These are phyloP conservation scores for Rhizoglyphus robini DNA, from an alignment of 1,140 invertebrate species.

Conservation along the genomic window DNA sequence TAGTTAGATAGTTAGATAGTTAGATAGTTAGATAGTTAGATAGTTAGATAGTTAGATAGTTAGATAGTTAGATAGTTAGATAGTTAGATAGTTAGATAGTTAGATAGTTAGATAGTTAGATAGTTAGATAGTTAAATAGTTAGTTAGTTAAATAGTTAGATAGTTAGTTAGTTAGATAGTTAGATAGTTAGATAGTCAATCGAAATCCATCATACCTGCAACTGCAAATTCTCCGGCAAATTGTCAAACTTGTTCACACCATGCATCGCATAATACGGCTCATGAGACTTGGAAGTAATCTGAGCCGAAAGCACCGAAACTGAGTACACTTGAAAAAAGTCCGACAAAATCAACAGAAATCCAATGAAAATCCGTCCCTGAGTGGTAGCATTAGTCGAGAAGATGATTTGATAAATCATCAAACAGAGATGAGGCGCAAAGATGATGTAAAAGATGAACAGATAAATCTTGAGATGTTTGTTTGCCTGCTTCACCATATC, in stretches of 20 bases:
- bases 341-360: not conserved
- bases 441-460: slow-evolving; percentile 12
- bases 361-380: not conserved
- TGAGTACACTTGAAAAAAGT: slow-evolving; percentile 3
- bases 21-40: too few species aligned
- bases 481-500: slow-evolving; percentile 17
- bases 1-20: too few species aligned
- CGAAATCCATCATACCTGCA: too few species aligned
- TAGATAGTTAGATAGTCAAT: too few species aligned
- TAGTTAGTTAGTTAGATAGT: too few species aligned
- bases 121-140: too few species aligned
- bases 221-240: not conserved
- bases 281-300: slow-evolving; percentile 3
- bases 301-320: slow-evolving; percentile 15
- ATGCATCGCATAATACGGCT: slow-evolving; percentile 17
- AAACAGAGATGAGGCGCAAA: slow-evolving; percentile 12
- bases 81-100: too few species aligned
- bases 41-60: too few species aligned
- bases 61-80: too few species aligned
- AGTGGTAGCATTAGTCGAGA: not conserved
- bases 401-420: slow-evolving; percentile 11
- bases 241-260: slow-evolving; percentile 12
- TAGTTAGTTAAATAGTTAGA: too few species aligned
- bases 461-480: slow-evolving; percentile 6
- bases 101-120: too few species aligned